Evolutionary conservation across 2,797 vertebrate species (phyloP), one percentile per base, ranked within the genome.

Genomic region (Eospalax fontanierii): DNA sequence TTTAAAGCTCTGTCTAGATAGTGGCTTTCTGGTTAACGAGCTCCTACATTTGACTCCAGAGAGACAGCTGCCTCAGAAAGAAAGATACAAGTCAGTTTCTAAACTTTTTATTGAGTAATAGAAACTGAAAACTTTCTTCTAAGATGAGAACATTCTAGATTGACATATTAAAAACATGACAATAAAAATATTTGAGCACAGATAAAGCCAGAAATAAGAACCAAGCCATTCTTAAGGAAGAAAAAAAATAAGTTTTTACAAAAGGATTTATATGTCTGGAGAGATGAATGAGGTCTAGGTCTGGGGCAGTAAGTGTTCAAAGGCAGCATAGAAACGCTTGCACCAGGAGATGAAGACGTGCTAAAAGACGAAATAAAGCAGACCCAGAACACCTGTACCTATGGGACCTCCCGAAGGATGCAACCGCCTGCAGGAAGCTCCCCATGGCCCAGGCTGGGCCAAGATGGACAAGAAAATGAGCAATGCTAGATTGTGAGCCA

Each of bases 21-120:
- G 85, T 9, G 71, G 90, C 76, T 81, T 92, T 79, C 90, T 93
- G 94, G 93, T 96, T 97, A 97, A 95, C 73, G 89, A 95, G 91
- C 84, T 50, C 12, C 46, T 66, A 43, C 54, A 70, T 88, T 92
- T 93, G 96, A 97, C 89, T 68, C 43, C 0, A 11, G n/a, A 85
- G 81, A 76, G 78, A 14, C 4, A 91, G n/a, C 73, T 40, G 21
- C 35, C 76, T 91, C 65, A 46, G 80, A 92, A 95, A 95, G 87
- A 89, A 85, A 94, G 82, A 3, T 82, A 22, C 4, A 33, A 93
- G 90, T 86, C 76, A 78, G 57, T 89, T 78, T 94, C 90, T 85
- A 86, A 93, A 89, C 24, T 88, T 74, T 78, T 90, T 81, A 68
- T 81, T 96, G 93, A 84, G 71, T 93, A 78, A 80, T 14, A 79